Conservation (phyloP, 2,113 vertebrate species). For the Anthoscopus minutus region DNA sequence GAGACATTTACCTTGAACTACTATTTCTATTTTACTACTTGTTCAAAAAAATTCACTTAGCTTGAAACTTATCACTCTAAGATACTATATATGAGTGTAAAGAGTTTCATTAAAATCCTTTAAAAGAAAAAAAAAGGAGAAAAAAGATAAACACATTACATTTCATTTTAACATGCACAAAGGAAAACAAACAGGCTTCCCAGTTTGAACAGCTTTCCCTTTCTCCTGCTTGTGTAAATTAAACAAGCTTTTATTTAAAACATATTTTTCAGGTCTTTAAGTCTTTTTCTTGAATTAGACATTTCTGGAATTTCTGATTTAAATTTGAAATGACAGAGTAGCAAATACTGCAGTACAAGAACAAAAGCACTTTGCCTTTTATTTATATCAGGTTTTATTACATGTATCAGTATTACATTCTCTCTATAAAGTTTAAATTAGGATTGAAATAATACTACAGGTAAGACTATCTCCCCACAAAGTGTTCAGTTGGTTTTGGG, state of each 20-base stretch:
- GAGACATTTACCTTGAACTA: neutral
- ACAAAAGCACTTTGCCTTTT: neutral
- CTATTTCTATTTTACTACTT: neutral
- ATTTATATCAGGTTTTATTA: neutral
- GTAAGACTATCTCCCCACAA: neutral
- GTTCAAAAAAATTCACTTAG: neutral
- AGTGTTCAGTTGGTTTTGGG: neutral
- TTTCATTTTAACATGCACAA: slow-evolving; percentile 24
- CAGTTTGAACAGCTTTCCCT: neutral
- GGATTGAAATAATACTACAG: neutral
- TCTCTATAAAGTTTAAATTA: neutral
- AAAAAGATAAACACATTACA: neutral
- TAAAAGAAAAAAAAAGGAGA: neutral
- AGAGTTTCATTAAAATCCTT: neutral
- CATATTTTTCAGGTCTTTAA: neutral
- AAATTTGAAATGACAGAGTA: neutral
- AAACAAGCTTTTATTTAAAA: slow-evolving; percentile 49
- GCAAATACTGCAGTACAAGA: neutral
- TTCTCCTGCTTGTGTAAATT: slow-evolving; percentile 12
- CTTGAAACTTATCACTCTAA: neutral
- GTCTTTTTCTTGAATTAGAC: neutral
- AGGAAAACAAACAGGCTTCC: slow-evolving; percentile 17
- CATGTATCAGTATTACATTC: neutral
- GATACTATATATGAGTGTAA: neutral
- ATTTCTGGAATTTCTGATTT: slow-evolving; percentile 36